phyloP scores from a whole-genome alignment of 2,888 invertebrate species.

The Drosophila prostipennis region DNA sequence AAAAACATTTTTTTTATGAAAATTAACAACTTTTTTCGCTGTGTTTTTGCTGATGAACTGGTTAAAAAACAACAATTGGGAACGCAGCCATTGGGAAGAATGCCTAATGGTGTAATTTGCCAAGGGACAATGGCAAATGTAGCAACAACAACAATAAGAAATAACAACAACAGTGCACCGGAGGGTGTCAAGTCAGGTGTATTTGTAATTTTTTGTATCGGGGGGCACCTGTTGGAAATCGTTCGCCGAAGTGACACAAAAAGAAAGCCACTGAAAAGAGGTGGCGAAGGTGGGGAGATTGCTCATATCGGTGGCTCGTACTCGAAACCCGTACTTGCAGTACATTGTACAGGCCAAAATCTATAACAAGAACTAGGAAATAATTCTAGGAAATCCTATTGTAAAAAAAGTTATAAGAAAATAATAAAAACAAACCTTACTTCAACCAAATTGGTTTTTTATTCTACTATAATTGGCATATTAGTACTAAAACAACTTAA shows the following conservation, averaged over 20 bases:
- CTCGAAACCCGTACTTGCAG: constrained; percentile 58
- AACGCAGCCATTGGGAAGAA: constrained; percentile 46
- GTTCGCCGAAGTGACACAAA: constrained; percentile 69
- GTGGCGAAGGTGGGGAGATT: constrained; percentile 6
- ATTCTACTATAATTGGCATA: no score
- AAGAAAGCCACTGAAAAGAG: constrained; percentile 64
- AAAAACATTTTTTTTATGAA: constrained; percentile 1
- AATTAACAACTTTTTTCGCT: constrained; percentile 10
- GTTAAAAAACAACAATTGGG: constrained; percentile 54
- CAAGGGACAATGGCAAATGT: constrained; percentile 37
- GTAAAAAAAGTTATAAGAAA: no score
- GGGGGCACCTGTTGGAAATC: constrained; percentile 54
- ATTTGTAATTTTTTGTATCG: constrained; percentile 19
- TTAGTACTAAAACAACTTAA: no score
- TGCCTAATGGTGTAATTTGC: constrained; percentile 63
- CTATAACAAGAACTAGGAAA: not conserved
- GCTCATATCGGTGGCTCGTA: constrained; percentile 48
- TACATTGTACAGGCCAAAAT: constrained; percentile 11
- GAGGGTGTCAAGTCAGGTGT: constrained; percentile 50
- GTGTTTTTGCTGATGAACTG: constrained; percentile 14
- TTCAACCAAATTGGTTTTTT: no score
- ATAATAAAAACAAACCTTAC: no score
- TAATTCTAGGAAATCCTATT: no score
- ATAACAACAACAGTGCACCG: constrained; percentile 41
- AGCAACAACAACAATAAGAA: constrained; percentile 13